Conservation (phyloP, 2,113 vertebrate species). For the Syngnathoides biaculeatus region DNA sequence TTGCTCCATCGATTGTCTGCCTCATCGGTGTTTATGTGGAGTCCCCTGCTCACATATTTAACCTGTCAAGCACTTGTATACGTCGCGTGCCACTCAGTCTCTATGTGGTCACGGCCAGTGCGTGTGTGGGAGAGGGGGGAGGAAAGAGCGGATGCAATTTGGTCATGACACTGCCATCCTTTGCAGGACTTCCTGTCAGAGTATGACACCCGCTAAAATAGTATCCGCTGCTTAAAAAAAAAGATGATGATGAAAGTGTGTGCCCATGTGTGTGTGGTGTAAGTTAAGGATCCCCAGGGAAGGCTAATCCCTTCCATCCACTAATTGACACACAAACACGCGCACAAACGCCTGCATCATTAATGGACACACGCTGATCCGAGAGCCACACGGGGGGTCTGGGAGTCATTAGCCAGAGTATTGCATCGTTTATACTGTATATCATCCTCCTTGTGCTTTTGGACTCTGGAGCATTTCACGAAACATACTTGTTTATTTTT, state of each 20-base stretch:
- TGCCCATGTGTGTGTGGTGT: conserved; percentile 15
- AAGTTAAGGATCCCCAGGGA: conserved; percentile 61
- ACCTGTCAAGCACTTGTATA: conserved; percentile 64
- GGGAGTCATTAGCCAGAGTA: conserved; percentile 61
- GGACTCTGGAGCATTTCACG: conserved; percentile 40
- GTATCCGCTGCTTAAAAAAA: background rate
- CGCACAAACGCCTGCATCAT: conserved; percentile 61
- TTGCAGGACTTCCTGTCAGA: conserved; percentile 1
- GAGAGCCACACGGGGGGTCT: conserved; percentile 55
- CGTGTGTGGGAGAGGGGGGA: conserved; percentile 24
- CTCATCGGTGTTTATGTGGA: conserved; percentile 50
- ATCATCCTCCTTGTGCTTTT: conserved; percentile 34
- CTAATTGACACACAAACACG: conserved; percentile 52
- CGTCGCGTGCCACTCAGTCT: conserved; percentile 43
- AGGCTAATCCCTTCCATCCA: conserved; percentile 55
- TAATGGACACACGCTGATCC: conserved; percentile 67
- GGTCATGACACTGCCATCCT: conserved; percentile 6
- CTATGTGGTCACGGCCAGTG: conserved; percentile 30
- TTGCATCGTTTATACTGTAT: conserved; percentile 44
- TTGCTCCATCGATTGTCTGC: conserved; percentile 35
- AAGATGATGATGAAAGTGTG: conserved; percentile 13
- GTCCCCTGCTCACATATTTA: conserved; percentile 38
- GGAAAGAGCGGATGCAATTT: conserved; percentile 4
- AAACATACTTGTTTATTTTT: background rate
- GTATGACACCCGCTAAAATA: conserved; percentile 29